Conservation (phyloP, 1,140 invertebrate genomes). For the Megalopta genalis region DNA sequence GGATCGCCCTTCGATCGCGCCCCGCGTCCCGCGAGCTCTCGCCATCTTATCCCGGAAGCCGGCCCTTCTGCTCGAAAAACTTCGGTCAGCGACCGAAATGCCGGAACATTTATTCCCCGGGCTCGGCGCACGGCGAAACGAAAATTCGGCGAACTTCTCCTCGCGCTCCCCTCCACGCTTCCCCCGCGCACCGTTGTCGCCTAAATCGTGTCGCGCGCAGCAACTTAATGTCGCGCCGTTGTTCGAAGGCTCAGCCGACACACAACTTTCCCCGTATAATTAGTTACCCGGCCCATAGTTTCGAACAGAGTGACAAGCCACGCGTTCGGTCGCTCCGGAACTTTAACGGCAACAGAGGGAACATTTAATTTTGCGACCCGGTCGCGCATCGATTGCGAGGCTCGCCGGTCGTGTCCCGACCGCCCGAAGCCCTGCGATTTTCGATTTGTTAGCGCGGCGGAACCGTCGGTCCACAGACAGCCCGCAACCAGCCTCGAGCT, state of each 20-base stretch:
- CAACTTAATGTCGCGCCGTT: neutral
- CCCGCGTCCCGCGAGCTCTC: neutral
- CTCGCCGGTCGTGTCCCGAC: neutral
- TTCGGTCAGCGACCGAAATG: neutral
- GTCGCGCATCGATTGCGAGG: too few species aligned
- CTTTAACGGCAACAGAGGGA: neutral
- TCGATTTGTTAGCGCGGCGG: conserved; percentile 19
- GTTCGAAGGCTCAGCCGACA: neutral
- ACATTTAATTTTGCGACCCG: conserved; percentile 1
- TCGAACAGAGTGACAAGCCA: neutral
- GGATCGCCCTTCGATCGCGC: neutral
- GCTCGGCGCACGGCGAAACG: neutral
- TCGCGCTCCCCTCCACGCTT: neutral
- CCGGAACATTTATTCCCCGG: conserved; percentile 1
- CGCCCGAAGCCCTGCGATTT: conserved; percentile 14
- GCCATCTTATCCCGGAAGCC: too few species aligned
- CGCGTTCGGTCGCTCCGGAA: neutral
- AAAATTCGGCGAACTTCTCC: neutral
- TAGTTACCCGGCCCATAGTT: conserved; percentile 4
- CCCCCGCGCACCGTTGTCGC: neutral
- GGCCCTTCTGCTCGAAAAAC: neutral
- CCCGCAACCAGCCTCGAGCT: neutral
- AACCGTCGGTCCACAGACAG: too few species aligned
- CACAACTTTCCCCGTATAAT: conserved; percentile 5
- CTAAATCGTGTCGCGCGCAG: neutral